Base-by-base conservation (phyloP, 2,113 vertebrate species). In the Machaerirhynchus nigripectus region DNA sequence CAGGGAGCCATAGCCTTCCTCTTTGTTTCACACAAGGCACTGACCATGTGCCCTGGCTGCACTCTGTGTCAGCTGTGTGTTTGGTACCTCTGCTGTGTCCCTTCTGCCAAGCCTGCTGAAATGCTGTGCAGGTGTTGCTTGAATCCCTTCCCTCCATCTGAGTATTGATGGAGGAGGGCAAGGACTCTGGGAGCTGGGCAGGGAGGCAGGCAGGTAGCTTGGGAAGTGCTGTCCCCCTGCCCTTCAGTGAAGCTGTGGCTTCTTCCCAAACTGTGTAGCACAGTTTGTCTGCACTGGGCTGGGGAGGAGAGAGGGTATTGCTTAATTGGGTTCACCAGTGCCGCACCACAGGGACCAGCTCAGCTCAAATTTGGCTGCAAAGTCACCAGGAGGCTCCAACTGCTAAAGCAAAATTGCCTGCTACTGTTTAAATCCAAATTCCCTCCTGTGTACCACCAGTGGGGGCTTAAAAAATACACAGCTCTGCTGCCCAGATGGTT, bases 301-400 rank as follows among this genome's bases (percentile, higher is more conserved):
- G 30, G 47, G 30, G 19, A 60, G 35, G 22, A 73, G 39, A 49
- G 63, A 42, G 49, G 21, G 1, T 6, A 2, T 83, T 77, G 92
- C 67, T 88, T 76, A 24, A 63, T 69, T 86, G 69, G 42, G 4
- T 59, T 95, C 37, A 56, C 21, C 20, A 16, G 21, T 60, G 21
- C 64, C 0, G 0, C 52, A 89, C 46, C 0, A 0, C 14, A 52
- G 52, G 37, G 37, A 64, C 47, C 26, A 63, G 18, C 40, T 84
- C 33, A 33, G 61, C 40, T 73, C 56, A 70, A 40, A 60, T 74
- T 80, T 75, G 42, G 8, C 49, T 76, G 63, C 28, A 42, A 37
- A 64, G 55, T 94, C 75, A 61, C 23, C 39, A 56, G 39, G 27
- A 77, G 19, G 28, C 13, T 84, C 40, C 39, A 63, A 17, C 64